phyloP scores from a whole-genome alignment of 2,797 vertebrate genomes.

The Sylvia borin region DNA sequence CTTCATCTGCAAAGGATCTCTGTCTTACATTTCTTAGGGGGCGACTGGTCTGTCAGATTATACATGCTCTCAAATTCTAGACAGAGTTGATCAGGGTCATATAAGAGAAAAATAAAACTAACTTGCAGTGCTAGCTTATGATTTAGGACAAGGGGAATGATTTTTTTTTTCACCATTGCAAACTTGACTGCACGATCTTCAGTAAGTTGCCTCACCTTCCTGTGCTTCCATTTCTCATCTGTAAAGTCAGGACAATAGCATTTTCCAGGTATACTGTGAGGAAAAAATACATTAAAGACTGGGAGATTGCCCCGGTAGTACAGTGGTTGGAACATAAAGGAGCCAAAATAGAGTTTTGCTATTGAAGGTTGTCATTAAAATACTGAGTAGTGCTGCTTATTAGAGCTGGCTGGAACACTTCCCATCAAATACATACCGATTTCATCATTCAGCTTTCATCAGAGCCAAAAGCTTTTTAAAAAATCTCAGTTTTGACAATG shows the following conservation, averaged over 20 bases:
- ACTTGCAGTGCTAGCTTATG: background rate
- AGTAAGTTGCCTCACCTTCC: constrained; percentile 40
- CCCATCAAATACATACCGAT: constrained; percentile 55
- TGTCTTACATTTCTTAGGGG: background rate
- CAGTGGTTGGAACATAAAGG: constrained; percentile 50
- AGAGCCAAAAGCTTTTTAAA: constrained; percentile 52
- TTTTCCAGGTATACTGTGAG: constrained; percentile 58
- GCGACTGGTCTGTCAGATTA: background rate
- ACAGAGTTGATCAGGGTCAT: background rate
- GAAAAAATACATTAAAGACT: constrained; percentile 67
- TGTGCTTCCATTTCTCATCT: constrained; percentile 39
- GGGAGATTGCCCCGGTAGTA: constrained; percentile 46
- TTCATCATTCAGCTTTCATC: constrained; percentile 60
- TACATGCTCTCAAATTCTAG: background rate
- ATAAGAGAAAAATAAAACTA: background rate
- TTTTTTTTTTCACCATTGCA: background rate
- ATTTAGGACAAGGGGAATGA: background rate
- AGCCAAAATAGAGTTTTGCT: constrained; percentile 58
- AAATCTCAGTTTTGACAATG: constrained; percentile 61
- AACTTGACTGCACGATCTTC: constrained; percentile 6
- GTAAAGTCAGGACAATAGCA: constrained; percentile 47
- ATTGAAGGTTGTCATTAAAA: constrained; percentile 63
- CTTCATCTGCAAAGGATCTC: background rate
- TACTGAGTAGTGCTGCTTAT: constrained; percentile 55
- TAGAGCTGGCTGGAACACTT: constrained; percentile 62